Conservation (phyloP, 2,888 invertebrate species). For the Drosophila neonasuta region DNA sequence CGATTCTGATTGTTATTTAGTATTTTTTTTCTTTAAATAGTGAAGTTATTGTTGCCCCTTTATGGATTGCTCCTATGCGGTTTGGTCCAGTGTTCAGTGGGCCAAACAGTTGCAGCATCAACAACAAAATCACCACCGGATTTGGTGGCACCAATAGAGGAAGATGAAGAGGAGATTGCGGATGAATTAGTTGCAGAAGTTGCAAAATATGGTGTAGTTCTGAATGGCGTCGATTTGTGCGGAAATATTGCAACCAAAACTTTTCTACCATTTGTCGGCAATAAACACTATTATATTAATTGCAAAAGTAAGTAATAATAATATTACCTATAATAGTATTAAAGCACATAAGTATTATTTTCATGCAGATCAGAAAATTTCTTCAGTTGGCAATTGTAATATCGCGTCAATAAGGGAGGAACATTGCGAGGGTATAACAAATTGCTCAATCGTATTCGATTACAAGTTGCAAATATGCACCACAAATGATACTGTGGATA, state of each 20-base stretch:
- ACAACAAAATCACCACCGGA: neutral
- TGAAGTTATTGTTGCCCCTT: conserved; percentile 39
- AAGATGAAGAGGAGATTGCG: neutral
- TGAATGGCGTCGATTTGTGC: conserved; percentile 55
- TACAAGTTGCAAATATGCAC: conserved; percentile 42
- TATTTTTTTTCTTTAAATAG: conserved; percentile 3
- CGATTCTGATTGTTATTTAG: neutral
- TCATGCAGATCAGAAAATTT: neutral
- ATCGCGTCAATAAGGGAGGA: neutral
- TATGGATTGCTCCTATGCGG: conserved; percentile 30
- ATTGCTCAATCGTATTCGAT: conserved; percentile 44
- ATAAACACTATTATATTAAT: conserved; percentile 57
- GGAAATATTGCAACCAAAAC: conserved; percentile 46
- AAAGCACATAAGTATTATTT: neutral
- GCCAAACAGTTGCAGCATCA: neutral
- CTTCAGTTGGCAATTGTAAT: neutral
- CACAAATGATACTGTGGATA: accelerated
- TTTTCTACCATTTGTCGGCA: conserved; percentile 51
- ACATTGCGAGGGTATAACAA: accelerated
- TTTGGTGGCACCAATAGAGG: conserved; percentile 36
- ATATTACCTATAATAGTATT: neutral
- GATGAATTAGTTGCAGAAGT: neutral
- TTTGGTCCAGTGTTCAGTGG: conserved; percentile 15
- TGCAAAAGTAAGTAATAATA: conserved; percentile 53
- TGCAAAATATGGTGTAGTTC: neutral